Evolutionary conservation across 2,888 invertebrate genomes (phyloP), one percentile per base, ranked within the genome.

Genomic region (Clunio marinus): DNA sequence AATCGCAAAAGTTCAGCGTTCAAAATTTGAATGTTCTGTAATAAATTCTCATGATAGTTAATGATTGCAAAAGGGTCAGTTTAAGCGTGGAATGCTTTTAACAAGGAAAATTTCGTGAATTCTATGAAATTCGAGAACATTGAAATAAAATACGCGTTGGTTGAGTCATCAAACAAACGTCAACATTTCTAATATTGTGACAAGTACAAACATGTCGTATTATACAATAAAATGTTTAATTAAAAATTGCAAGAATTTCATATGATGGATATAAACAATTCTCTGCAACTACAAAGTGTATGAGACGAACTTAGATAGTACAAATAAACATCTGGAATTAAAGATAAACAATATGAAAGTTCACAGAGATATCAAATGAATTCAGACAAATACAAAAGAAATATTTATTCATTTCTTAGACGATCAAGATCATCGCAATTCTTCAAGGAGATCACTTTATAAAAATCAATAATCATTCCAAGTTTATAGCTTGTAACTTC

Each of bases 21-120:
- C 57, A 57, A 57, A 57, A 57, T 57, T 27, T 25, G 27, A 27
- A 27, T 57, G 57, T 57, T 5, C 4, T 10, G 32, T 17, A 13
- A 45, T 45, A 45, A 45, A 45, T 45, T 57, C n/a, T 57, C 57
- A 25, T n/a, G 51, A 4, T 7, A 8, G n/a, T 51, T 22, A 41
- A 17, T 17, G 22, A 51, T 51, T 22, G 51, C 51, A 22, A n/a
- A n/a, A 51, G 51, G 51, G 51, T 51, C 51, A 51, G 22, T 22
- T n/a, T 4, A 51, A 22, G 17, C 22, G n/a, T n/a, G n/a, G n/a
- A n/a, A n/a, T n/a, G n/a, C n/a, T n/a, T n/a, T n/a, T n/a, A n/a
- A n/a, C n/a, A n/a, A n/a, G n/a, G n/a, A n/a, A n/a, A n/a, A 32
- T 51, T 17, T 8, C 3, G 13, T 20, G 7, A 51, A 32, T 8